A percentile compares a stretch with the other conserved stretches of the same genome.
Conservation (phyloP, 2,797 vertebrate genomes). For the Zenarchopterus dispar region DNA sequence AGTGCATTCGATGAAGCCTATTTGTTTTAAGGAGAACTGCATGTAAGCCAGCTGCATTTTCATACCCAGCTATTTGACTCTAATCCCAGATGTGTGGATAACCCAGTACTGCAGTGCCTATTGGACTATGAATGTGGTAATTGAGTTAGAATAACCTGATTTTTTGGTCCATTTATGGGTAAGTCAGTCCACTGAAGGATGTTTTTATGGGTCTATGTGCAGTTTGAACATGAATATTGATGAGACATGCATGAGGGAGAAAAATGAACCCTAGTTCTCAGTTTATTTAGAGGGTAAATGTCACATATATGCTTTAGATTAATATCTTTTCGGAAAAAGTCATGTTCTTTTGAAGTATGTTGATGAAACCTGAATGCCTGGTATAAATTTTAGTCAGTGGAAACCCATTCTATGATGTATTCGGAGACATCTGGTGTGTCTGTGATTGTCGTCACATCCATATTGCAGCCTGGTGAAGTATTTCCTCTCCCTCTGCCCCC, state of each 20-base stretch:
- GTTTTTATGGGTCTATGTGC: constrained; percentile 35
- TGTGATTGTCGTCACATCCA: not conserved
- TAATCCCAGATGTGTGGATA: not conserved
- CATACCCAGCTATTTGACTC: constrained; percentile 3
- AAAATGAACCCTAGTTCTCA: constrained; percentile 29
- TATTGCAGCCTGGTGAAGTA: constrained; percentile 11
- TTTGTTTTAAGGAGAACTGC: not conserved
- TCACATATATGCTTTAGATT: not conserved
- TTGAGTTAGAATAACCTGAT: constrained; percentile 35
- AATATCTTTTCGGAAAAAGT: not conserved
- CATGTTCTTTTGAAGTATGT: constrained; percentile 1
- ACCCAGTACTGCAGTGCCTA: constrained; percentile 18
- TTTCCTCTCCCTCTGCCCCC: constrained; percentile 28
- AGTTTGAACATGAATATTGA: constrained; percentile 43
- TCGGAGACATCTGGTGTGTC: constrained; percentile 24
- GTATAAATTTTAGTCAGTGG: not conserved
- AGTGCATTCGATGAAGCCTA: not conserved
- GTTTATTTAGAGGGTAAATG: constrained; percentile 21
- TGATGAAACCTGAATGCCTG: not conserved
- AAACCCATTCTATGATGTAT: constrained; percentile 12
- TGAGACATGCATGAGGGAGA: constrained; percentile 51
- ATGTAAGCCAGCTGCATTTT: constrained; percentile 10
- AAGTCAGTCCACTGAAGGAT: constrained; percentile 22
- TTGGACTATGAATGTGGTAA: constrained; percentile 35
- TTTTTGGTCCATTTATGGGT: constrained; percentile 33